Percentiles rank a stretch among this genome's conserved stretches.
These are phyloP conservation scores for Drosophila aldrichi DNA, from an alignment of 2,888 invertebrate species.

Conservation along the genomic window DNA sequence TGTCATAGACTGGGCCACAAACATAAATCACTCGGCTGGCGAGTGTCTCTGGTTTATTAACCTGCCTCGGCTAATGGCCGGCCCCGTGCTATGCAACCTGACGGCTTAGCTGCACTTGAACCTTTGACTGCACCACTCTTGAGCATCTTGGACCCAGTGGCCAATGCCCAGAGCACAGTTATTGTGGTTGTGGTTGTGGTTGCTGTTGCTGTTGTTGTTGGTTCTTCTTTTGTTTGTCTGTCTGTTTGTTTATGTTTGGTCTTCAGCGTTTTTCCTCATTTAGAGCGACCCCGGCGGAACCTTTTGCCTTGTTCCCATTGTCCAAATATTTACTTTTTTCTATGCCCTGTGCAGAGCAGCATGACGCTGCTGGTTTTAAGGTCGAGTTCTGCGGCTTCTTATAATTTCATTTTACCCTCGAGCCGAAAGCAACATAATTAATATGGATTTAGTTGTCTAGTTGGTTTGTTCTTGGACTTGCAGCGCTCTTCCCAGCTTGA, in stretches of 20 bases:
- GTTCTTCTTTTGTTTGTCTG: conserved; percentile 48
- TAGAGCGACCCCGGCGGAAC: conserved; percentile 51
- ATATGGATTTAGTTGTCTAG: conserved; percentile 67
- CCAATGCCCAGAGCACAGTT: conserved; percentile 37
- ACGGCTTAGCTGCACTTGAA: conserved; percentile 66
- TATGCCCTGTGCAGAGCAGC: conserved; percentile 54
- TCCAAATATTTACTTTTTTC: conserved; percentile 71
- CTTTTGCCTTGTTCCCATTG: conserved; percentile 68
- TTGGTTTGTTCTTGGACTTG: conserved; percentile 30
- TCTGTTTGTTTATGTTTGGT: conserved; percentile 54
- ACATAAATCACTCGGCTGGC: conserved; percentile 67
- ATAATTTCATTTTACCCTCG: conserved; percentile 66
- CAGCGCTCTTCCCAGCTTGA: conserved; percentile 29
- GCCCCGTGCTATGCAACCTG: conserved; percentile 62
- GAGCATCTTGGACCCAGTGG: conserved; percentile 14
- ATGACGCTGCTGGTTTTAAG: conserved; percentile 70
- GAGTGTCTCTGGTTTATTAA: conserved; percentile 67
- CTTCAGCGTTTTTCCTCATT: conserved; percentile 57
- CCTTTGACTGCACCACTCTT: conserved; percentile 59
- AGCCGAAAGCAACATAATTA: conserved; percentile 61
- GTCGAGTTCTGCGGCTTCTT: conserved; percentile 63
- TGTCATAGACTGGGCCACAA: conserved; percentile 69
- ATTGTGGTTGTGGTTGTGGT: conserved; percentile 28
- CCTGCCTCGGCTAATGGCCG: conserved; percentile 64
- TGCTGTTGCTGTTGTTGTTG: conserved; percentile 29